phyloP scores from a whole-genome alignment of 2,888 invertebrate genomes.

The Thera britannica region DNA sequence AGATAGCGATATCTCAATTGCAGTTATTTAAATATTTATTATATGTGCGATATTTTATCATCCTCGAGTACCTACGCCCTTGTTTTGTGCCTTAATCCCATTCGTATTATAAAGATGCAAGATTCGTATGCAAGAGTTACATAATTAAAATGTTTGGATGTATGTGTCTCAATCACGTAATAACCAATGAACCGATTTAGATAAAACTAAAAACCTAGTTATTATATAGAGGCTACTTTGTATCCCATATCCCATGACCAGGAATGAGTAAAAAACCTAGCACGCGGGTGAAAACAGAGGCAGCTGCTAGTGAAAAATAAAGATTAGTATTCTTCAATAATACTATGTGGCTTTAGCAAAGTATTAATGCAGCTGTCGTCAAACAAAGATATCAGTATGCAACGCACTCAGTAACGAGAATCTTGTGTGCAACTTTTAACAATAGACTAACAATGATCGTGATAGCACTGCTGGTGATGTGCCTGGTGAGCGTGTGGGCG shows the following conservation, averaged over 20 bases:
- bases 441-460: conserved; percentile 25
- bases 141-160: no score
- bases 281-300: no score
- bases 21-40: not conserved
- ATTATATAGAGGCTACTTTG: no score
- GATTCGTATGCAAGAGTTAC: no score
- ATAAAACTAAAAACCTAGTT: no score
- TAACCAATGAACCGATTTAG: no score
- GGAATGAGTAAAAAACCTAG: no score
- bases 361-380: not conserved
- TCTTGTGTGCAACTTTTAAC: not conserved
- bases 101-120: no score
- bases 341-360: not conserved
- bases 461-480: conserved; percentile 30
- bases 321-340: conserved; percentile 1
- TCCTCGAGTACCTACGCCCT: not conserved
- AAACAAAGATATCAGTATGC: not conserved
- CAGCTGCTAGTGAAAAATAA: not conserved
- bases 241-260: no score
- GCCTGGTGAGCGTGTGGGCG: conserved; percentile 48
- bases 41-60: not conserved
- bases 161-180: no score
- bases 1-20: not conserved
- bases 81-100: not conserved
- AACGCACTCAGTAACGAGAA: not conserved